phyloP scores from a whole-genome alignment of 2,113 vertebrate genomes.

The Dolichotis patagonum region DNA sequence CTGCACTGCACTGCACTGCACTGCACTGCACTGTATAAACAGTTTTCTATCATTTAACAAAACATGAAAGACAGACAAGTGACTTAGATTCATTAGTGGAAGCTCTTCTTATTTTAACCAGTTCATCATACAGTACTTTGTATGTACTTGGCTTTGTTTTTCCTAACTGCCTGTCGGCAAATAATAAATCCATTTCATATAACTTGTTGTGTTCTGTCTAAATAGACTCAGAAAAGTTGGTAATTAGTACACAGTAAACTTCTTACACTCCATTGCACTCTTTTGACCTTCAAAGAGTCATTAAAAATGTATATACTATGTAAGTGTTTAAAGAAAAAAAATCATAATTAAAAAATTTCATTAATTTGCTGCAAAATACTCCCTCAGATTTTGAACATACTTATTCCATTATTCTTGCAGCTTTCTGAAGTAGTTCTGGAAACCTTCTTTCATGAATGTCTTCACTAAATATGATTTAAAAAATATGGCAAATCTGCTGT shows the following conservation, averaged over 20 bases:
- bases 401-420: neutral
- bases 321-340: neutral
- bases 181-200: neutral
- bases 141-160: neutral
- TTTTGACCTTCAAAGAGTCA: neutral
- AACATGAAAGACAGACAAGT: neutral
- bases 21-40: neutral
- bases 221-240: neutral
- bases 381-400: neutral
- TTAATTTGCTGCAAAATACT: neutral
- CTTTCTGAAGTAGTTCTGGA: neutral
- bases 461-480: neutral
- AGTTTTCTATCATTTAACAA: neutral
- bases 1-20: too few species aligned
- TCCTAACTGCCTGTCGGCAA: neutral
- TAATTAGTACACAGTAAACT: neutral
- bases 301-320: neutral
- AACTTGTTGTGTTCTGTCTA: neutral
- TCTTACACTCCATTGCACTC: neutral
- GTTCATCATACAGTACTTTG: neutral
- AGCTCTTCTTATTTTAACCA: neutral
- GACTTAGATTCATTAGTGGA: neutral
- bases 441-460: neutral
- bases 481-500: neutral
- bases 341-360: neutral